Base-by-base conservation (phyloP, 2,797 vertebrate species). In the Poecilia picta region DNA sequence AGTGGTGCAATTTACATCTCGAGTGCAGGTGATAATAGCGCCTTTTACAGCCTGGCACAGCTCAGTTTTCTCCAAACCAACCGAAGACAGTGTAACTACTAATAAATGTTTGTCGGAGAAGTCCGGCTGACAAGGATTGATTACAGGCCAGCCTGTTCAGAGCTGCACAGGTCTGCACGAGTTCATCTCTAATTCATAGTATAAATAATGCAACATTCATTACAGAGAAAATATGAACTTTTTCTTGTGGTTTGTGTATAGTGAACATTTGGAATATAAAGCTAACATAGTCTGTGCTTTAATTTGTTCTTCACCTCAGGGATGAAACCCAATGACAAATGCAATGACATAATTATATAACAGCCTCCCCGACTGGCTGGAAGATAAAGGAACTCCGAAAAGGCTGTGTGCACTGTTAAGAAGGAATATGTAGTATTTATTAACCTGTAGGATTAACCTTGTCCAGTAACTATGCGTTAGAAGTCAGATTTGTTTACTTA, bases 171-270 rank as follows among this genome's bases (percentile, higher is more conserved):
- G 93, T 94, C 92, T 90, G 89, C 91, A 87, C 70, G 80, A 87
- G 88, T 93, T 91, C 93, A 96, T 96, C 93, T 94, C 95, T 95
- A 94, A 95, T 96, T 95, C 93, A 95, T 94, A 81, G 82, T 81
- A 95, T 96, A 95, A 96, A 96, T 96, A 96, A 96, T 96, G 94
- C 90, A 95, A 89, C 93, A 93, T 95, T 95, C 94, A 95, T 96
- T 95, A 96, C 94, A 94, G 81, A 83, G 92, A 93, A 94, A 95
- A 94, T 93, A 94, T 95, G 94, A 95, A 95, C 93, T 94, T 95
- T 94, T 41, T 91, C 93, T 91, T 93, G 89, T 92, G 91, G 92
- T 94, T 92, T 90, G 82, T 82, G 87, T 47, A 64, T 89, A 80
- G 89, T 88, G 62, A 85, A 90, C 90, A 77, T 93, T 92, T 87